Percentiles rank a stretch among this genome's conserved stretches.
Conservation (phyloP, 1,140 invertebrate genomes). For the Drosophila pruinosa region DNA sequence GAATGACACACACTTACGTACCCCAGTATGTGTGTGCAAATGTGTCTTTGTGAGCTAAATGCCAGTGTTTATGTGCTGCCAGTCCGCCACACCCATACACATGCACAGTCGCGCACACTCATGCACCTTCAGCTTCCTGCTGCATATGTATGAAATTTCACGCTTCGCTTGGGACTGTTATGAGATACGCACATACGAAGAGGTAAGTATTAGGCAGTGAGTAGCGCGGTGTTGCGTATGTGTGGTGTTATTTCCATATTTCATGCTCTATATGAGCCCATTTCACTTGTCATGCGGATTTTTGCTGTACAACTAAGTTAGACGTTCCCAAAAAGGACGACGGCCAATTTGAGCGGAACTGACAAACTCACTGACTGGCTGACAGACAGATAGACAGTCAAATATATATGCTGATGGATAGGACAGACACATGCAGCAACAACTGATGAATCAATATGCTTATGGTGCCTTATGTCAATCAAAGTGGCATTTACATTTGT, state of each 20-base stretch:
- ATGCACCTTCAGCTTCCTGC: constrained; percentile 27
- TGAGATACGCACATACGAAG: constrained; percentile 27
- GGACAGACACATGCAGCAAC: neutral
- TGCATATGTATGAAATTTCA: constrained; percentile 56
- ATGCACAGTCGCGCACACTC: constrained; percentile 16
- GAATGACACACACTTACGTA: constrained; percentile 12
- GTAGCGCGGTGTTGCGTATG: neutral
- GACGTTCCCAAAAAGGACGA: constrained; percentile 41
- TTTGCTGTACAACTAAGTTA: constrained; percentile 50
- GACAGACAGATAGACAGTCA: constrained; percentile 14
- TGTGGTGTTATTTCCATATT: constrained; percentile 66
- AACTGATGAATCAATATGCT: constrained; percentile 25
- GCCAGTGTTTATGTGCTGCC: constrained; percentile 61
- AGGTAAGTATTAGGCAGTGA: neutral
- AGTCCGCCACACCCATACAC: constrained; percentile 14
- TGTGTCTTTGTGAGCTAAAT: constrained; percentile 46
- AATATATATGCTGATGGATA: neutral
- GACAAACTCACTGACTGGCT: constrained; percentile 17
- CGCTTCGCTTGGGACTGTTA: constrained; percentile 30
- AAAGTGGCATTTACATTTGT: constrained; percentile 41
- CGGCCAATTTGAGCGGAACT: constrained; percentile 29
- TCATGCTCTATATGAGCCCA: constrained; percentile 71
- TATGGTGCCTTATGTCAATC: constrained; percentile 36
- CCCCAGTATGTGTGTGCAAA: constrained; percentile 11
- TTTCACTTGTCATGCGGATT: constrained; percentile 61